phyloP scores from a whole-genome alignment of 2,113 vertebrate species.

The Probosciger aterrimus region DNA sequence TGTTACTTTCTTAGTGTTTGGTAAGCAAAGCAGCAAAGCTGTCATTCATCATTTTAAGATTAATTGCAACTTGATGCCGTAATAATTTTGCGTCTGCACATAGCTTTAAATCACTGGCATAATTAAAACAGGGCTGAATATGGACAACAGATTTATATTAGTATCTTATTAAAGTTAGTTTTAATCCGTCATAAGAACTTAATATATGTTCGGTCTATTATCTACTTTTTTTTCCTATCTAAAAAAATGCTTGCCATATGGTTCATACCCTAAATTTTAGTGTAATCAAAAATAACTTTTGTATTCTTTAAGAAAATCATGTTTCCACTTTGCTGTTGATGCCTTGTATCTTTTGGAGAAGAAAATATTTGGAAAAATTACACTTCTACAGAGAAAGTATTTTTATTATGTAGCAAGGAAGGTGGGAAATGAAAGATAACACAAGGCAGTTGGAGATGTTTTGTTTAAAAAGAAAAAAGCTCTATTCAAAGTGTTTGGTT shows the following conservation, averaged over 20 bases:
- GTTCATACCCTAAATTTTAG: not conserved
- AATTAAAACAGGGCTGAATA: not conserved
- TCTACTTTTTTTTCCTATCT: not conserved
- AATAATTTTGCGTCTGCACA: not conserved
- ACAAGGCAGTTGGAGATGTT: not conserved
- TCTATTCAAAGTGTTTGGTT: not conserved
- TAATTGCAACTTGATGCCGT: not conserved
- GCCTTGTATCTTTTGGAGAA: not conserved
- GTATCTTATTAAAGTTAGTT: not conserved
- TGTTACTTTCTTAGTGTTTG: slow-evolving; percentile 20
- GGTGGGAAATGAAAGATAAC: not conserved
- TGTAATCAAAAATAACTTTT: not conserved
- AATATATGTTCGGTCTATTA: not conserved
- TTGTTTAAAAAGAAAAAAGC: not conserved
- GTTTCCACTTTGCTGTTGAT: not conserved
- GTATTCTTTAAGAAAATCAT: not conserved
- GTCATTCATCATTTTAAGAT: not conserved
- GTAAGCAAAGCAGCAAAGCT: slow-evolving; percentile 30
- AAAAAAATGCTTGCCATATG: not conserved
- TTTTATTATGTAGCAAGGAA: not conserved
- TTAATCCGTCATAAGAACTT: not conserved
- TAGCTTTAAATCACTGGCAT: not conserved
- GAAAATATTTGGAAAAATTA: not conserved
- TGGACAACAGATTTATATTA: slow-evolving; percentile 11
- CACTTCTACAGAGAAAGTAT: not conserved